Evolutionary conservation across 2,113 vertebrate species (phyloP), one percentile per base, ranked within the genome.

Genomic region (Chrysochloris asiatica): DNA sequence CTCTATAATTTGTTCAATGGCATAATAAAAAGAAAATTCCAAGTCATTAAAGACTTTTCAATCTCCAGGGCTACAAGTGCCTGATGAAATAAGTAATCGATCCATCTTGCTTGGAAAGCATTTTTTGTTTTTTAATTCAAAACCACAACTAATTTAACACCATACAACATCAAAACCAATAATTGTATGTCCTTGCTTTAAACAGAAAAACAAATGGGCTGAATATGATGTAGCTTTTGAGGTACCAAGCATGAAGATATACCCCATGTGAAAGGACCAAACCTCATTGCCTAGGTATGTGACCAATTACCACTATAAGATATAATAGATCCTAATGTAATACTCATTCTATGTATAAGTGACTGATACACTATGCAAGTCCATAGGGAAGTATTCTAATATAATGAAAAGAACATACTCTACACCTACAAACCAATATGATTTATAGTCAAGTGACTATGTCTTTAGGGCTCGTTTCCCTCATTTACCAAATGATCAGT

Each of bases 1-100:
- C 89, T 92, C 83, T 92, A 65, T 95, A 94, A 95, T 96, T 97
- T 97, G 96, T 72, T 95, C 96, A 93, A 80, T 83, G 96, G 61
- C 86, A 85, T 83, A 96, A 93, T 94, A 93, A 96, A 94, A 93
- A 93, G 84, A 85, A 93, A 97, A 95, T 86, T 75, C 54, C 82
- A 76, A 91, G 47, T 92, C 94, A 96, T 94, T 95, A 95, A 96
- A 96, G 85, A 54, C 89, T 94, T 83, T 81, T 91, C 86, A 85
- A 56, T 92, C 75, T 96, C 96, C 88, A 67, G 86, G 92, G 63
- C 48, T 93, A 80, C 90, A 67, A 95, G 76, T 85, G 54, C 21
- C 38, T 85, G 92, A 91, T 96, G 92, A 97, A 94, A 96, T 94
- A 96, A 83, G 71, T 93, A 90, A 91, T 88, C 6, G 52, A 88